Evolutionary conservation across 2,113 vertebrate species (phyloP), one percentile per base, ranked within the genome.

Genomic region (Phodopus roborovskii): DNA sequence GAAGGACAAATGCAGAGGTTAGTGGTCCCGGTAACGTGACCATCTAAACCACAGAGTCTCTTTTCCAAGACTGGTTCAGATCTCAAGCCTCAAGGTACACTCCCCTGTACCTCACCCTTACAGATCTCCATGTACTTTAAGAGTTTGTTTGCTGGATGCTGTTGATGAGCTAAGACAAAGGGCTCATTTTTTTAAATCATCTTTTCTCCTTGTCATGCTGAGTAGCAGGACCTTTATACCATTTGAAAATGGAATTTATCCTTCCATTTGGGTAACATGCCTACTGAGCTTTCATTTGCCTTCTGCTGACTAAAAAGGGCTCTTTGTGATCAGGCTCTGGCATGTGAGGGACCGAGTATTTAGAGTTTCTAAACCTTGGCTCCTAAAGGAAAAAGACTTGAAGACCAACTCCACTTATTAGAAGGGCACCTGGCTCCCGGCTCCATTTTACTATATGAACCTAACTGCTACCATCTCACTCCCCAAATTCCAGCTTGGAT

Each of bases 181-280:
- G 60, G 89, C 95, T 97, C 88, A 85, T 90, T 92, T 96, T 96
- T 77, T 92, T 36, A 78, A 97, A 94, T 94, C 87, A 96, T 74
- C 36, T 96, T 93, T 95, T 92, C 93, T 87, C 85, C 77, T 74
- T 74, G 91, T 83, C 82, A 20, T 62, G 28, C 95, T 79, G 36
- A 93, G 82, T 36, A n/a, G 48, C 50, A 93, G 73, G 88, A 64
- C 26, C 53, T 95, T 86, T 45, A 73, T 5, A 39, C 56, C 90
- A 95, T 89, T 96, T 94, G 66, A 64, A 92, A 92, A 95, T 89
- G 95, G 68, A 78, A 95, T 95, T 94, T 93, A 97, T 77, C 94
- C 96, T 85, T 93, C 90, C 82, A 92, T 83, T 96, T 96, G 94
- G 73, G 77, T 88, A 88, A 71, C 88, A n/a, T 66, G 88, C 39